A percentile compares a stretch with the other conserved stretches of the same genome.
phyloP scores from a whole-genome alignment of 35 echinoderm and acorn worm genomes.

The Anneissia japonica region DNA sequence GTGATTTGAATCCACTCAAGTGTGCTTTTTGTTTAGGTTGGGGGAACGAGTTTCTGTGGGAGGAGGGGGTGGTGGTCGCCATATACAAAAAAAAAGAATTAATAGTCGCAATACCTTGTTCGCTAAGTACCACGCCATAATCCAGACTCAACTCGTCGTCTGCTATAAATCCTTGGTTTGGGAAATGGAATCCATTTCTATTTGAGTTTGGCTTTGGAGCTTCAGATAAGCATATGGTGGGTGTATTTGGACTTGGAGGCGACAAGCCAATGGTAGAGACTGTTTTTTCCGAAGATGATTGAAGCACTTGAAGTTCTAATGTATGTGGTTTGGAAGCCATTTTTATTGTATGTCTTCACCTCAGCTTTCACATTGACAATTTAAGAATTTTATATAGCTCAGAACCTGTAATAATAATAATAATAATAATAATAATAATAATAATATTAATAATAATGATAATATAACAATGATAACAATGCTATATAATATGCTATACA shows the following conservation, averaged over 20 bases:
- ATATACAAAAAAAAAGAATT: too few relatives aligned
- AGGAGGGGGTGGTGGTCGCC: too few relatives aligned
- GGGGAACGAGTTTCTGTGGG: too few relatives aligned
- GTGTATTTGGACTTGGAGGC: not conserved
- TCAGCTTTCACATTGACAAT: not conserved
- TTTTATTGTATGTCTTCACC: not conserved
- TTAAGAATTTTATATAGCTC: too few relatives aligned
- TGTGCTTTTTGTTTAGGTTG: too few relatives aligned
- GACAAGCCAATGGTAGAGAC: not conserved
- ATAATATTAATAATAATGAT: too few relatives aligned
- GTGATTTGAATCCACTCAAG: too few relatives aligned
- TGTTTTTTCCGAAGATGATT: not conserved
- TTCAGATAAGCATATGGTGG: not conserved
- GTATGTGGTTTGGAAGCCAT: not conserved
- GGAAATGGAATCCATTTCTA: not conserved
- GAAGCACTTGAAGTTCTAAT: not conserved
- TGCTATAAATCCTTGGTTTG: not conserved
- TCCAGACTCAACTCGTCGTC: not conserved
- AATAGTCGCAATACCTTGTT: not conserved
- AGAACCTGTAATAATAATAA: too few relatives aligned
- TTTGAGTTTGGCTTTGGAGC: not conserved
- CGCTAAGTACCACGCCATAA: not conserved
- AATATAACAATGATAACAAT: too few relatives aligned
- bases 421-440: too few relatives aligned
- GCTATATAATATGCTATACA: too few relatives aligned